Conservation (phyloP, 2,888 invertebrate genomes). For the Lottia gigantea region DNA sequence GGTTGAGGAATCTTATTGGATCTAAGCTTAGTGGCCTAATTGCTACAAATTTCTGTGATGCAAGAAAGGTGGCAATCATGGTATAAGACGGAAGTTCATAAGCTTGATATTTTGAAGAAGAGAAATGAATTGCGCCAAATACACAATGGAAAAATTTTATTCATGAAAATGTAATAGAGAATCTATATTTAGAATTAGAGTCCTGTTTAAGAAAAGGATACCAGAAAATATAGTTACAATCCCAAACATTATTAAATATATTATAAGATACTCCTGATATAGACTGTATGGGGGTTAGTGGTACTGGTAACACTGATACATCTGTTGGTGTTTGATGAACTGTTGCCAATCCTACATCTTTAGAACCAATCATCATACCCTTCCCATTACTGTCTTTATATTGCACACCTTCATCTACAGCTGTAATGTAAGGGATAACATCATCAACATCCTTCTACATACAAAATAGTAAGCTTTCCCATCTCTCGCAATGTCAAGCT, state of each 20-base stretch:
- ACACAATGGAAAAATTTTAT: too few species aligned
- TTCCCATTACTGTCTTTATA: slow-evolving; percentile 35
- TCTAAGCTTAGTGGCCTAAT: too few species aligned
- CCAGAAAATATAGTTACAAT: slow-evolving; percentile 64
- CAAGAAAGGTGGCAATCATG: too few species aligned
- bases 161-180: slow-evolving; percentile 35
- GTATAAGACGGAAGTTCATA: too few species aligned
- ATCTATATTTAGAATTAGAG: slow-evolving; percentile 38
- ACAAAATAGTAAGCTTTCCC: too few species aligned
- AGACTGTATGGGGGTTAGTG: slow-evolving; percentile 40
- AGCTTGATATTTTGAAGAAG: too few species aligned
- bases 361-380: slow-evolving; percentile 41
- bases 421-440: slow-evolving; percentile 19
- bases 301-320: slow-evolving; percentile 48
- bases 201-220: slow-evolving; percentile 57
- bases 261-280: slow-evolving; percentile 57
- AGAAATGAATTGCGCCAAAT: too few species aligned
- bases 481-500: too few species aligned
- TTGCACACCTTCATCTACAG: slow-evolving; percentile 46
- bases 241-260: slow-evolving; percentile 62
- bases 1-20: too few species aligned
- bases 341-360: slow-evolving; percentile 50
- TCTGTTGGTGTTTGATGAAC: slow-evolving; percentile 36
- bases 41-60: too few species aligned
- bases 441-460: too few species aligned